Evolutionary conservation across 2,113 vertebrate species (phyloP).

Genomic region (Takifugu bimaculatus): DNA sequence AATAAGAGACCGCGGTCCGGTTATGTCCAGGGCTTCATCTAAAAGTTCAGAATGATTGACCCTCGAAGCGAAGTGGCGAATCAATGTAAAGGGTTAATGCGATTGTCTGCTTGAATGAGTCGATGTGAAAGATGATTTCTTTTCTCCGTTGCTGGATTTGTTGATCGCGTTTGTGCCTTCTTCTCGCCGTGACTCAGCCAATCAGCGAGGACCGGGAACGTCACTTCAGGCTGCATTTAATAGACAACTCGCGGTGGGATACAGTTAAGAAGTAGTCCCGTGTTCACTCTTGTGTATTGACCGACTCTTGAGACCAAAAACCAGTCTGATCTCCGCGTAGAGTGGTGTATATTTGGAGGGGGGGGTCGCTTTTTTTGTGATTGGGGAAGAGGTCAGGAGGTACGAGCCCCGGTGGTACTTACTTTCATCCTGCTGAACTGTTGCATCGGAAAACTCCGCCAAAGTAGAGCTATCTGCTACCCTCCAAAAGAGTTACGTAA

Average conservation of each 20-base stretch:
- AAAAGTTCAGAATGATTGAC: no score
- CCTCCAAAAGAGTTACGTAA: no score
- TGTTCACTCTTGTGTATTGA: slow-evolving; percentile 22
- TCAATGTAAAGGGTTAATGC: slow-evolving; percentile 16
- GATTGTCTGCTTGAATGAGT: neutral
- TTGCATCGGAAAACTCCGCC: slow-evolving; percentile 25
- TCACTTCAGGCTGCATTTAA: neutral
- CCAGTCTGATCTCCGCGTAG: slow-evolving; percentile 35
- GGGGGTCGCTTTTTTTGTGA: no score
- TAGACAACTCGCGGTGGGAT: neutral
- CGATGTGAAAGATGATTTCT: neutral
- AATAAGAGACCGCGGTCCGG: no score
- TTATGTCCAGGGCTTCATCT: no score
- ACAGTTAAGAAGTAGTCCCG: slow-evolving; percentile 13
- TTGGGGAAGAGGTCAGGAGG: neutral
- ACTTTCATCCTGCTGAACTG: slow-evolving; percentile 36
- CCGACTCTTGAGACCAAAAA: slow-evolving; percentile 26
- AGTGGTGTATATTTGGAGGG: slow-evolving; percentile 32
- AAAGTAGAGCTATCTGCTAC: no score
- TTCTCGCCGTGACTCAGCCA: slow-evolving; percentile 29
- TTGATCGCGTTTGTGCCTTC: neutral
- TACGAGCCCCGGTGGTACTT: neutral
- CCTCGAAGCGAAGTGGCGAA: neutral
- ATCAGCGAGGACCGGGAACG: neutral
- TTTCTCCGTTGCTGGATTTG: neutral